A percentile compares a stretch with the other conserved stretches of the same genome.
Evolutionary conservation across 2,113 vertebrate genomes (phyloP).

Genomic region (Craseonycteris thonglongyai): DNA sequence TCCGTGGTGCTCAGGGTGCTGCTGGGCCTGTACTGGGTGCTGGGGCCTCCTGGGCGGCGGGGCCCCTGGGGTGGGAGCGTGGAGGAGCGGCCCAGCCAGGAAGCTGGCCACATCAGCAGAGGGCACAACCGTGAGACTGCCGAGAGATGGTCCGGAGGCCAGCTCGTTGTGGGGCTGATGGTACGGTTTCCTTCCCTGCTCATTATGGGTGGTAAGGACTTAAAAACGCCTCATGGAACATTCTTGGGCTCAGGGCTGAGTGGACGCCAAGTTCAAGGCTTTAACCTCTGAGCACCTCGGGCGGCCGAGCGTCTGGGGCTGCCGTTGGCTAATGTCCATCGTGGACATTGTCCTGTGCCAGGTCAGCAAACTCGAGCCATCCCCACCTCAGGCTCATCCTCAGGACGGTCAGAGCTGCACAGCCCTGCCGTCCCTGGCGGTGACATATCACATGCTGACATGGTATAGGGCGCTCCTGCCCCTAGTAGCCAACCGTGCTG

Average conservation of each 20-base stretch:
- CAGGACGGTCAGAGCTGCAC: not conserved
- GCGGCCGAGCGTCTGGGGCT: not conserved
- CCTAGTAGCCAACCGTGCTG: no score
- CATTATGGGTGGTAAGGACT: not conserved
- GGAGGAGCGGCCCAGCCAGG: conserved; percentile 39
- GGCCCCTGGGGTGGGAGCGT: not conserved
- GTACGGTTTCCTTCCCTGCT: conserved; percentile 44
- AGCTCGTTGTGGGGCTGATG: not conserved
- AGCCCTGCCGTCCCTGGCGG: not conserved
- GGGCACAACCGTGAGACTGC: not conserved
- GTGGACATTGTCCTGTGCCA: not conserved
- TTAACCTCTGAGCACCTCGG: not conserved
- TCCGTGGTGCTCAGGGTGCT: no score
- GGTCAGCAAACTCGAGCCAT: not conserved
- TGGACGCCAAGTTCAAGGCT: not conserved
- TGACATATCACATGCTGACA: not conserved
- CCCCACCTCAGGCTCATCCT: not conserved
- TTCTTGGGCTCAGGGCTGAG: not conserved
- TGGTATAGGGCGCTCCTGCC: not conserved
- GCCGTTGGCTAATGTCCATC: not conserved
- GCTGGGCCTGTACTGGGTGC: not conserved
- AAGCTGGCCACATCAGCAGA: conserved; percentile 21
- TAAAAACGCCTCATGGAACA: conserved; percentile 6
- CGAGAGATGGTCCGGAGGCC: not conserved
- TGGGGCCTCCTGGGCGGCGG: not conserved